Evolutionary conservation across 2,113 vertebrate genomes (phyloP), one percentile per base, ranked within the genome.

Genomic region (Cisticola juncidis): DNA sequence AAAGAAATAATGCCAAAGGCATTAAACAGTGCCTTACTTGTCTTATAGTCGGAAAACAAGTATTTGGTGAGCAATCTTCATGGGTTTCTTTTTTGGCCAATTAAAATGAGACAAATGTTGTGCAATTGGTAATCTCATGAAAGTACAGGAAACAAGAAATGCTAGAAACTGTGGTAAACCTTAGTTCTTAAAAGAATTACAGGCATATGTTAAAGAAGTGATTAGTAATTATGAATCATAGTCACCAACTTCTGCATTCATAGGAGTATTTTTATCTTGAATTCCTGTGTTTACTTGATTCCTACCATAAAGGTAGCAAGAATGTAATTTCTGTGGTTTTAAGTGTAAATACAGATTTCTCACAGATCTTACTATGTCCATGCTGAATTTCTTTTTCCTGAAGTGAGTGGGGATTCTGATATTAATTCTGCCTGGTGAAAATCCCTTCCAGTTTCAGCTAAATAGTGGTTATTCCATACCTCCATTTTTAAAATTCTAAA

Each of bases 1-100:
- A 85, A 97, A 95, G 94, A 91, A 86, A 93, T 71, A 93, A 87
- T 86, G 79, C 92, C 73, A 93, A 78, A 90, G 71, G 51, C 51
- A 57, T 73, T 83, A 26, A 77, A 40, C 11, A 17, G 76, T 68
- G 38, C 62, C 28, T 16, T 45, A n/a, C 40, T 81, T 91, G 40
- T 80, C 28, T 82, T 61, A 44, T 50, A 72, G 57, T 54, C 81
- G 80, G 48, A 16, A 53, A 81, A 73, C n/a, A 88, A 45, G 5
- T 48, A 51, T 80, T 70, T 79, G 25, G 24, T 50, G 24, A 62
- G 47, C 29, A 71, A 5, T 87, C 24, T 58, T 80, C 31, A 61
- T 57, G 14, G 8, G 45, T 76, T 83, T 24, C 14, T 36, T 70
- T 48, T 91, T 33, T 69, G 10, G 12, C 11, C 53, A 60, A 11